Evolutionary conservation across 2,797 vertebrate genomes (phyloP), one percentile per base, ranked within the genome.

Genomic region (Myotis myotis): DNA sequence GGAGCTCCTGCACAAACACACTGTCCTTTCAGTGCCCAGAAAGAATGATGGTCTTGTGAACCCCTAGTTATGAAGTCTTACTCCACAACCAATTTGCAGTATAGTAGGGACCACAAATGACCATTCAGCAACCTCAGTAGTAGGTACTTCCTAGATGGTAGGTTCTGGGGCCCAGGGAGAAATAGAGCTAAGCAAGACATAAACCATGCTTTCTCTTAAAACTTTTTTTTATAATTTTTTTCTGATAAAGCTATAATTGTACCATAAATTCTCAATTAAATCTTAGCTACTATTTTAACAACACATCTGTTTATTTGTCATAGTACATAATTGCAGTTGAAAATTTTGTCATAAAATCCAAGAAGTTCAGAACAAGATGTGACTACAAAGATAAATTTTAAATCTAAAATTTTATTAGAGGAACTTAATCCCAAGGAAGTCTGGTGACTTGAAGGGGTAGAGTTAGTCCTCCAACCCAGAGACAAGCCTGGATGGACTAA

Each of bases 11-110:
- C 74, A 87, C 93, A 93, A 94, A 93, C 87, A 94, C 70, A 62
- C 90, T 96, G 96, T 94, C 71, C 78, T 92, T 83, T 89, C 38
- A 80, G 79, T 78, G 64, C 85, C 94, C 82, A 28, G 85, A 88
- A 88, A 91, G 89, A 83, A 78, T 89, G 74, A 47, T 80, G 94
- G 60, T 92, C 71, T 90, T 91, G 44, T 55, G 75, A 95, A 55
- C 33, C 53, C 66, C 33, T 89, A 11, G 22, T 85, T 28, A 47
- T 66, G 49, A 95, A 89, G 82, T 41, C 51, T 75, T 79, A 8
- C 17, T 85, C 93, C 81, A 89, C 41, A 66, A 25, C 55, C 62
- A 38, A 57, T 55, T 16, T 22, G 9, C 5, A 12, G 60, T 60
- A 64, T n/a, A 68, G 30, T 57, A 33, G 53, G 60, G 57, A 15